Percentiles rank a stretch among this genome's conserved stretches.
These are phyloP conservation scores for Pararge aegeria DNA, from an alignment of 1,140 invertebrate genomes.

Conservation along the genomic window DNA sequence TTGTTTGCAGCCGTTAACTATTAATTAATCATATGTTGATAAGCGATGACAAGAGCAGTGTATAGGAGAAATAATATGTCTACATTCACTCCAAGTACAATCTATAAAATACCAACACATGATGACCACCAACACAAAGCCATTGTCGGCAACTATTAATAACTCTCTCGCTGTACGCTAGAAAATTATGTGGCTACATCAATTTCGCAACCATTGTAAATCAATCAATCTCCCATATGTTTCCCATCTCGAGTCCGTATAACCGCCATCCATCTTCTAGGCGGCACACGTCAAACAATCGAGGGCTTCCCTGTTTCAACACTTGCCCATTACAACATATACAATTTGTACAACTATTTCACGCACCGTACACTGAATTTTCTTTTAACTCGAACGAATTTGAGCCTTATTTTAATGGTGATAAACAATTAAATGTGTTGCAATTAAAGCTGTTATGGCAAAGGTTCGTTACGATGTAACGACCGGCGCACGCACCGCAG, in stretches of 20 bases:
- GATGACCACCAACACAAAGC: slow-evolving; percentile 7
- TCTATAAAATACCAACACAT: not conserved
- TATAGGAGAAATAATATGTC: not conserved
- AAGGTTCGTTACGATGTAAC: slow-evolving; percentile 6
- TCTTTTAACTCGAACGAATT: slow-evolving; percentile 19
- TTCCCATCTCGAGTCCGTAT: slow-evolving; percentile 12
- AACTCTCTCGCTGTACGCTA: slow-evolving; percentile 2
- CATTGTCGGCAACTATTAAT: slow-evolving; percentile 11
- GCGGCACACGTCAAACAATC: slow-evolving; percentile 44
- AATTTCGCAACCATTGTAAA: slow-evolving; percentile 14
- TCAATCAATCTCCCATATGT: slow-evolving; percentile 29
- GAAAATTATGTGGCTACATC: slow-evolving; percentile 9
- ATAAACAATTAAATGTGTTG: not conserved
- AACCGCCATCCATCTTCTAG: slow-evolving; percentile 41
- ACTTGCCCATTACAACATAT: slow-evolving; percentile 45
- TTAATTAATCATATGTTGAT: not conserved
- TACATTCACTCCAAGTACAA: not conserved
- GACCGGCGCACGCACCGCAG: slow-evolving; percentile 23
- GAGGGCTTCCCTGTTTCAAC: slow-evolving; percentile 54
- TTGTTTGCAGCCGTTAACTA: no score
- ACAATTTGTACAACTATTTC: slow-evolving; percentile 41
- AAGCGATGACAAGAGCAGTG: not conserved
- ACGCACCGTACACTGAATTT: slow-evolving; percentile 16
- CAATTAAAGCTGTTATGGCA: slow-evolving; percentile 5
- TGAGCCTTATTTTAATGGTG: slow-evolving; percentile 10